These are phyloP conservation scores for Lerista edwardsae DNA, from an alignment of 2,797 vertebrate genomes.

Conservation along the genomic window DNA sequence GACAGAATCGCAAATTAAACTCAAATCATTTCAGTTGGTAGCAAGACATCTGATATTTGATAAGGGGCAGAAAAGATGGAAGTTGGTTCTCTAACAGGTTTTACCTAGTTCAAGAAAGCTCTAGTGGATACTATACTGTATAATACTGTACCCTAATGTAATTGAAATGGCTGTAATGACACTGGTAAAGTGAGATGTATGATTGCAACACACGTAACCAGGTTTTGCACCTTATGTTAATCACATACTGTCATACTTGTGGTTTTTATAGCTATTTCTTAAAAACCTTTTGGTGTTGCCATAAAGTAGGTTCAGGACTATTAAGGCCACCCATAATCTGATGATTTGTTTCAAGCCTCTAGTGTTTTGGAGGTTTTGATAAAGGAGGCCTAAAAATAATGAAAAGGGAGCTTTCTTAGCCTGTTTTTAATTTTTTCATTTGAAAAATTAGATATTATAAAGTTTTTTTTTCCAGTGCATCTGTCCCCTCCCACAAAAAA, in stretches of 20 bases:
- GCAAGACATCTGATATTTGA: constrained; percentile 55
- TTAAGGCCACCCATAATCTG: constrained; percentile 52
- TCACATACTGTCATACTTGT: constrained; percentile 33
- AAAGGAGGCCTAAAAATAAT: constrained; percentile 45
- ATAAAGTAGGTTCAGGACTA: constrained; percentile 41
- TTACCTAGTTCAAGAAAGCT: constrained; percentile 40
- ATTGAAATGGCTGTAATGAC: constrained; percentile 48
- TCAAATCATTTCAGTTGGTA: constrained; percentile 40
- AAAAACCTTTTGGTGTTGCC: constrained; percentile 23
- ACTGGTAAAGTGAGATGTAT: constrained; percentile 12
- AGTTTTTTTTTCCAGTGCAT: constrained; percentile 82
- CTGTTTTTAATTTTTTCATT: constrained; percentile 37
- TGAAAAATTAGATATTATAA: too few species aligned
- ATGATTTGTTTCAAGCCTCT: constrained; percentile 34
- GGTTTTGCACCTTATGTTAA: constrained; percentile 51
- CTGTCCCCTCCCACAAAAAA: constrained; percentile 75
- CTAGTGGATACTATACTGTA: constrained; percentile 41
- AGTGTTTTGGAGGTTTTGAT: constrained; percentile 44
- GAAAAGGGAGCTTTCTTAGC: constrained; percentile 62
- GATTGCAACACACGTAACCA: constrained; percentile 25
- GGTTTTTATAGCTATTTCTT: constrained; percentile 48
- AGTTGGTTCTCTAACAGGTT: constrained; percentile 56
- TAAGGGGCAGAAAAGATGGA: constrained; percentile 60
- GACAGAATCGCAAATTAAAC: constrained; percentile 58
- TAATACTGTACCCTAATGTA: constrained; percentile 45